Evolutionary conservation across 2,113 vertebrate genomes (phyloP).

Genomic region (Ophiodon elongatus): DNA sequence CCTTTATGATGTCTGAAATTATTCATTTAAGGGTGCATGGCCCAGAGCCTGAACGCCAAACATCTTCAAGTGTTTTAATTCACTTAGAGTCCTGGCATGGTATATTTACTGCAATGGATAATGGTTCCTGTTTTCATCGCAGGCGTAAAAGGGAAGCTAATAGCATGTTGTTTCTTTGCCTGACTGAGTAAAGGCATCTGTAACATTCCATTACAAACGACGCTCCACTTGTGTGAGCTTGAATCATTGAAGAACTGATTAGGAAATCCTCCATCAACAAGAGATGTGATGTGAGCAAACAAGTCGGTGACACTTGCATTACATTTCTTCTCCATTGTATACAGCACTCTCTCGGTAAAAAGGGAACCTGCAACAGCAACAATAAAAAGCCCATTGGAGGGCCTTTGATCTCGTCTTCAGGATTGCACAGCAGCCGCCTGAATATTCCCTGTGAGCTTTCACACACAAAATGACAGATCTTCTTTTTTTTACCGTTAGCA

Average conservation of each 20-base stretch:
- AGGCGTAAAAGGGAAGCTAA: conserved; percentile 4
- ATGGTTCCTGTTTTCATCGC: conserved; percentile 14
- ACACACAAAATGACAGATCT: conserved; percentile 18
- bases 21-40: conserved; percentile 30
- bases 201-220: conserved; percentile 24
- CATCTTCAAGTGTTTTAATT: conserved; percentile 27
- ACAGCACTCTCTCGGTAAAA: conserved; percentile 26
- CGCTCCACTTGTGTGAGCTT: not conserved
- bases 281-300: conserved; percentile 1
- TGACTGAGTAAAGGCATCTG: conserved; percentile 9
- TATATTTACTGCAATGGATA: conserved; percentile 19
- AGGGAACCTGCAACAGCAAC: conserved; percentile 39
- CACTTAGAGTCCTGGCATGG: conserved; percentile 10
- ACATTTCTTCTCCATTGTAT: conserved; percentile 50
- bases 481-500: conserved; percentile 32
- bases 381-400: conserved; percentile 48
- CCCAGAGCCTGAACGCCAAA: conserved; percentile 20
- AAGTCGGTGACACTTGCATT: conserved; percentile 36
- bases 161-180: conserved; percentile 28
- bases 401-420: conserved; percentile 58
- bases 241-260: conserved; percentile 39
- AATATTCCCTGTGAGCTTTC: conserved; percentile 59
- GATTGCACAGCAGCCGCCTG: conserved; percentile 21
- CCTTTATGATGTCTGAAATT: conserved; percentile 52
- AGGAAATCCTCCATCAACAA: not conserved